phyloP scores from a whole-genome alignment of 2,797 vertebrate species.

The Benthosema pterotum region DNA sequence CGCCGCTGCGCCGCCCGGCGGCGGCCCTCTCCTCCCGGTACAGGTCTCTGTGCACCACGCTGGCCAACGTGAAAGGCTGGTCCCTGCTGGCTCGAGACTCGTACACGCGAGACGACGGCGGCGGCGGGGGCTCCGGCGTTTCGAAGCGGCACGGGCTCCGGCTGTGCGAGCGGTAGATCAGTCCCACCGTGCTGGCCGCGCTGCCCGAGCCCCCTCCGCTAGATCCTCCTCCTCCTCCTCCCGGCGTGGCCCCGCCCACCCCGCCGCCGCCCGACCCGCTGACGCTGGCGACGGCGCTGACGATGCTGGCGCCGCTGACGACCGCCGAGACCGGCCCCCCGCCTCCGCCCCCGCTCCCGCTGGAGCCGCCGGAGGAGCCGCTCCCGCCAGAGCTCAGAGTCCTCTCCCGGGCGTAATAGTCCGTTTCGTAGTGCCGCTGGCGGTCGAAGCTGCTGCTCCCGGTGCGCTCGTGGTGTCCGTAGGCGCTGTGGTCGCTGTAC shows the following conservation, averaged over 20 bases:
- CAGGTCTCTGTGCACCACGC: slow-evolving; percentile 97
- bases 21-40: slow-evolving; percentile 96
- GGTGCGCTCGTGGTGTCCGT: slow-evolving; percentile 97
- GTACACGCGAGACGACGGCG: no score
- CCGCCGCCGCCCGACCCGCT: slow-evolving; percentile 46
- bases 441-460: slow-evolving; percentile 92
- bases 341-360: slow-evolving; percentile 71
- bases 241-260: slow-evolving; percentile 58
- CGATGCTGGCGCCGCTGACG: slow-evolving; percentile 69
- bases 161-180: slow-evolving; percentile 92
- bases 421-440: slow-evolving; percentile 96
- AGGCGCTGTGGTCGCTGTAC: slow-evolving; percentile 98
- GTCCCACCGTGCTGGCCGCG: slow-evolving; percentile 81
- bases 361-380: slow-evolving; percentile 71
- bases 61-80: slow-evolving; percentile 94
- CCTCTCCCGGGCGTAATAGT: slow-evolving; percentile 96
- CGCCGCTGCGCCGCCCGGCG: no score
- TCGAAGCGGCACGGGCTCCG: slow-evolving; percentile 97
- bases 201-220: no score
- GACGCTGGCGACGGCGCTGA: slow-evolving; percentile 59
- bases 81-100: slow-evolving; percentile 93
- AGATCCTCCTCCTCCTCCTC: no score
- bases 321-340: slow-evolving; percentile 67
- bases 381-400: slow-evolving; percentile 79
- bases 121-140: slow-evolving; percentile 89